These are phyloP conservation scores for Huso huso DNA, from an alignment of 2,797 vertebrate genomes.

Conservation along the genomic window DNA sequence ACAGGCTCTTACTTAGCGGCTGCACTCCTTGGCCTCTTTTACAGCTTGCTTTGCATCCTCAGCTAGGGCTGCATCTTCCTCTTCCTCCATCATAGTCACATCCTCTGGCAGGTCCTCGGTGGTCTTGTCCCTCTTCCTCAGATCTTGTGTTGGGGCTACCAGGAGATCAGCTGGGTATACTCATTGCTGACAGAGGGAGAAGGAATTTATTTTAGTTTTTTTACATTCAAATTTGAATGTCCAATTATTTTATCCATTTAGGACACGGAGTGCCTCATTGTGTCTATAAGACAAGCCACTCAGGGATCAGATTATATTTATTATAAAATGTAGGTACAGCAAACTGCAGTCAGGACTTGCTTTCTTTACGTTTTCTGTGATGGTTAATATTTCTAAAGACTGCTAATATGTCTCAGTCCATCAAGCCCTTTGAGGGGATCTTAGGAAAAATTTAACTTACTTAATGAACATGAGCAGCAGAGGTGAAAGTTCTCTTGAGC, in stretches of 20 bases:
- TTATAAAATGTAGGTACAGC: too few relatives aligned
- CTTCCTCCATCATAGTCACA: slow-evolving; percentile 36
- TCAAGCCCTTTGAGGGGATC: too few relatives aligned
- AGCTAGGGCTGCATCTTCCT: slow-evolving; percentile 39
- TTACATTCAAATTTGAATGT: not conserved
- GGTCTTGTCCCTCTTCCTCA: slow-evolving; percentile 54
- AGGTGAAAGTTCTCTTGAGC: slow-evolving; percentile 82
- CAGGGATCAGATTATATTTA: too few relatives aligned
- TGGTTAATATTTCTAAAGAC: too few relatives aligned
- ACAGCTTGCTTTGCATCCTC: slow-evolving; percentile 31
- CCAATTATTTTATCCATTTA: not conserved
- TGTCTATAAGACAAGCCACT: too few relatives aligned
- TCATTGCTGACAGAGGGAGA: slow-evolving; percentile 67
- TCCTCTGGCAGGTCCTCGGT: slow-evolving; percentile 31
- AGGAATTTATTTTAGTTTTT: not conserved
- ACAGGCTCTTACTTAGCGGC: slow-evolving; percentile 58
- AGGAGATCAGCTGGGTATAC: slow-evolving; percentile 79
- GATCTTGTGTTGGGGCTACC: slow-evolving; percentile 81
- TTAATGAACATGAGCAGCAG: slow-evolving; percentile 86
- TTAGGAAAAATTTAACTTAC: slow-evolving; percentile 43
- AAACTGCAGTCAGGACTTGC: too few relatives aligned
- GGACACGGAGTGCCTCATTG: too few relatives aligned
- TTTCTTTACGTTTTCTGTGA: too few relatives aligned
- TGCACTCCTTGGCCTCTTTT: slow-evolving; percentile 60
- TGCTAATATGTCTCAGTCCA: too few relatives aligned